Percentiles rank a stretch among this genome's conserved stretches.
Conservation (phyloP, 2,113 vertebrate species). For the Gopherus evgoodei region DNA sequence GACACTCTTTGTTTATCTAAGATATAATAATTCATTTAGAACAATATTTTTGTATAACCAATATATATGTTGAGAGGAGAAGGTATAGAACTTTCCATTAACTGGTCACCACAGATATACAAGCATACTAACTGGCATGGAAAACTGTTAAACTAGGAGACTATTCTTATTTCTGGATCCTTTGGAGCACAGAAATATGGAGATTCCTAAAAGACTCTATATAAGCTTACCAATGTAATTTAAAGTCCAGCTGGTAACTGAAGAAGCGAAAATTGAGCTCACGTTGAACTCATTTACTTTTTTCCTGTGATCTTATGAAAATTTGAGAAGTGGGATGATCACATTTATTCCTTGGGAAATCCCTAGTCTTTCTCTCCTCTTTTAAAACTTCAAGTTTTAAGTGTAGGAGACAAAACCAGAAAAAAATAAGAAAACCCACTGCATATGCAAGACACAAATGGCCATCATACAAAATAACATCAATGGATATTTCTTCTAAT, state of each 20-base stretch:
- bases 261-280: background rate
- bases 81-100: background rate
- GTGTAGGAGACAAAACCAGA: background rate
- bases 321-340: background rate
- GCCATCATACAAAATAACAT: background rate
- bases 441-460: background rate
- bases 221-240: background rate
- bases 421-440: background rate
- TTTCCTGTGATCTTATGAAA: background rate
- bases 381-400: background rate
- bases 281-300: background rate
- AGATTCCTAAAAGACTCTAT: background rate
- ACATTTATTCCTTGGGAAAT: background rate
- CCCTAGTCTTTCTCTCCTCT: background rate
- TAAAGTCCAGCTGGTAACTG: background rate
- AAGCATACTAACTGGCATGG: background rate
- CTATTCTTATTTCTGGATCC: background rate
- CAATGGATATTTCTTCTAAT: background rate
- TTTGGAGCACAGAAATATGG: background rate
- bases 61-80: background rate
- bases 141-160: background rate
- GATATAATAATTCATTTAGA: background rate
- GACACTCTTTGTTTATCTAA: background rate
- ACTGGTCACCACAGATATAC: background rate
- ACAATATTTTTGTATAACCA: background rate